phyloP scores from a whole-genome alignment of 2,888 invertebrate species.

The Agonopterix subpropinquella region DNA sequence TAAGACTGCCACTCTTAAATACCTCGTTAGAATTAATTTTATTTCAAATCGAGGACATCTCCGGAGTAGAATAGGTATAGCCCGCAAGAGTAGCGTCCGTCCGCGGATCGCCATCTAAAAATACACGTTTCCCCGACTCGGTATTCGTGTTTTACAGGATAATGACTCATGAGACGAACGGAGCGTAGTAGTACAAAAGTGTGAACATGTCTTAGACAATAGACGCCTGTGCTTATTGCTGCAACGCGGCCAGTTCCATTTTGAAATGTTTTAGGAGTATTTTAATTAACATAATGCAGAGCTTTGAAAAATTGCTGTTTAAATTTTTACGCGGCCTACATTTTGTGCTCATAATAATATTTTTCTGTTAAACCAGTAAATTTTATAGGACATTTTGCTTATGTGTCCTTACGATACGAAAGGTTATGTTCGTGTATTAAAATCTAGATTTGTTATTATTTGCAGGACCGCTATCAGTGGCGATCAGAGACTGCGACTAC shows the following conservation, averaged over 20 bases:
- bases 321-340: too few species aligned
- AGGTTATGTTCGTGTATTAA: neutral
- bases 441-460: slow-evolving; percentile 11
- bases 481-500: slow-evolving; percentile 73
- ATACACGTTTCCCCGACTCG: slow-evolving; percentile 61
- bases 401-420: too few species aligned
- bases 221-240: slow-evolving; percentile 8
- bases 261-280: too few species aligned
- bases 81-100: slow-evolving; percentile 26
- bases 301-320: too few species aligned
- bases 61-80: slow-evolving; percentile 25
- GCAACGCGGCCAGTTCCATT: too few species aligned
- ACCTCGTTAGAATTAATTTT: neutral
- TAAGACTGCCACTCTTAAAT: slow-evolving; percentile 11
- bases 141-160: slow-evolving; percentile 61
- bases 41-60: slow-evolving; percentile 25
- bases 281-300: too few species aligned
- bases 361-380: neutral
- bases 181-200: slow-evolving; percentile 32
- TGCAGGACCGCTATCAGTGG: slow-evolving; percentile 78
- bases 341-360: neutral
- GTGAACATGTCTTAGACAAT: slow-evolving; percentile 34
- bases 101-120: slow-evolving; percentile 59
- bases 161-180: slow-evolving; percentile 57
- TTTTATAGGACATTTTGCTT: too few species aligned